Evolutionary conservation across 2,113 vertebrate species (phyloP).

Genomic region (Colistium nudipinnis): DNA sequence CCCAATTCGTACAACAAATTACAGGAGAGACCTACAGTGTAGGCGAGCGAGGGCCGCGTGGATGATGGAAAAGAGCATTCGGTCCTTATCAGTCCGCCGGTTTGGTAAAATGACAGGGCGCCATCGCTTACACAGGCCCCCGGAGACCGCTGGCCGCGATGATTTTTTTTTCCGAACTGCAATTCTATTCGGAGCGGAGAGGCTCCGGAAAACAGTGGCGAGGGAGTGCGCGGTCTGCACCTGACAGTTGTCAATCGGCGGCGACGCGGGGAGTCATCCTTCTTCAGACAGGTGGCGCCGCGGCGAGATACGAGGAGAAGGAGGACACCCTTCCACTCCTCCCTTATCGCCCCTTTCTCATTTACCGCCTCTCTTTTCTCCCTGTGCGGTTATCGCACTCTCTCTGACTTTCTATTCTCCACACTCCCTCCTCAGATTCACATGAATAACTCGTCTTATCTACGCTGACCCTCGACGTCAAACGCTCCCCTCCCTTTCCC

Average conservation of each 20-base stretch:
- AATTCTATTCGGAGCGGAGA: constrained; percentile 47
- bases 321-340: constrained; percentile 6
- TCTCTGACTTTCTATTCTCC: constrained; percentile 41
- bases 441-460: constrained; percentile 56
- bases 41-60: not conserved
- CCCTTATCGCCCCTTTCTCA: constrained; percentile 45
- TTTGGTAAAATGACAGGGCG: constrained; percentile 59
- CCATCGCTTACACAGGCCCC: constrained; percentile 59
- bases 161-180: constrained; percentile 68
- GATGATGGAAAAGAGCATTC: constrained; percentile 52
- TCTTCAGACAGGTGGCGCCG: constrained; percentile 25
- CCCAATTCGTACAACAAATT: too few species aligned
- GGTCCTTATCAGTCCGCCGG: constrained; percentile 51
- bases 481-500: constrained; percentile 5
- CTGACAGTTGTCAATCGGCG: constrained; percentile 66
- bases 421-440: constrained; percentile 28
- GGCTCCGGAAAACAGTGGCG: constrained; percentile 14
- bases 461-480: constrained; percentile 47
- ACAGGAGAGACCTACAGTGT: constrained; percentile 11
- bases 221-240: constrained; percentile 6
- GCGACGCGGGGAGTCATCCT: constrained; percentile 46
- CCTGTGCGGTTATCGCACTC: constrained; percentile 42
- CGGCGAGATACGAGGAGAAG: not conserved
- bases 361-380: constrained; percentile 36
- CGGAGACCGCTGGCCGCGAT: constrained; percentile 60